These are phyloP conservation scores for Pseudobourletiella spinata DNA, from an alignment of 1,140 invertebrate genomes.

Conservation along the genomic window DNA sequence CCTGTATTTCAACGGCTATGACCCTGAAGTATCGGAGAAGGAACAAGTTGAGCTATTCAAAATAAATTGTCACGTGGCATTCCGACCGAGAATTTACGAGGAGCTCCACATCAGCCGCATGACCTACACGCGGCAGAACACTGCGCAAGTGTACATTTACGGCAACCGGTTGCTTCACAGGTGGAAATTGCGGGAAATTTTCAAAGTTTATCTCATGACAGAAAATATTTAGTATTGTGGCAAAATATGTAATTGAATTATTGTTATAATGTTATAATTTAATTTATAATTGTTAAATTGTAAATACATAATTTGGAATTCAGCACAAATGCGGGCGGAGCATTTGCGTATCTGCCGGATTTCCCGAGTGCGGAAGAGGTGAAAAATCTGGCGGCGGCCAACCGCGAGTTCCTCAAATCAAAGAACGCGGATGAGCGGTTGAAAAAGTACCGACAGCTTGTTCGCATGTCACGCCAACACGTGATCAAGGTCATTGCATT, in stretches of 20 bases:
- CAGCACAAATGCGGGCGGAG: neutral
- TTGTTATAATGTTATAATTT: too few relatives aligned
- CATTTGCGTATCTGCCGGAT: neutral
- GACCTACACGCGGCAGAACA: conserved; percentile 7
- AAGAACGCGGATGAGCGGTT: neutral
- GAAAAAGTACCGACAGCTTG: neutral
- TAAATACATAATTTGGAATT: too few relatives aligned
- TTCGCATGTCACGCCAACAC: neutral
- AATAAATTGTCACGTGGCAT: neutral
- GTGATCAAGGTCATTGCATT: conserved; percentile 4
- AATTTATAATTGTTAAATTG: too few relatives aligned
- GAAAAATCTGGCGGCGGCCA: neutral
- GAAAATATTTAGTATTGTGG: too few relatives aligned
- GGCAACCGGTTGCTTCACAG: conserved; percentile 8
- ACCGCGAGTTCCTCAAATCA: neutral
- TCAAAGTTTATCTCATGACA: too few relatives aligned
- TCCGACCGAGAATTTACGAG: neutral
- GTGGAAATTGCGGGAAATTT: too few relatives aligned
- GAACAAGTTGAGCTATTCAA: neutral
- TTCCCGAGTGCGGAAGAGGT: neutral
- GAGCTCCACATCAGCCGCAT: conserved; percentile 1
- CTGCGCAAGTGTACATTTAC: conserved; percentile 7
- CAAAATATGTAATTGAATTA: too few relatives aligned
- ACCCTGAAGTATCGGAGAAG: too few relatives aligned
- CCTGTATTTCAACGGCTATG: neutral